These are phyloP conservation scores for Ameiurus melas DNA, from an alignment of 2,113 vertebrate genomes.

Conservation along the genomic window DNA sequence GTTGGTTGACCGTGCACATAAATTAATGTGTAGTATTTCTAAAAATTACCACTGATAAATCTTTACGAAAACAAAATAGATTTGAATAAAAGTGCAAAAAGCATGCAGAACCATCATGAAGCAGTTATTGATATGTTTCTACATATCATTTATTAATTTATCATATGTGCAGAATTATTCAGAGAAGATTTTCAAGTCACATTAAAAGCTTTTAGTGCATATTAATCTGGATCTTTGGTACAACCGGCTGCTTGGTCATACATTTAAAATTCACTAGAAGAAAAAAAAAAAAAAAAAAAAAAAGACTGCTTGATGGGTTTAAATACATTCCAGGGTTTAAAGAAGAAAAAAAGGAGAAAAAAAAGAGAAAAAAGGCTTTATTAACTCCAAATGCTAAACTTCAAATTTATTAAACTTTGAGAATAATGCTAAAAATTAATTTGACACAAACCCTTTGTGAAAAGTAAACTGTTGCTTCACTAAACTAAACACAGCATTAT, in stretches of 20 bases:
- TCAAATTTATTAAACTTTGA: conserved; percentile 48
- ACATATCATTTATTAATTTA: conserved; percentile 59
- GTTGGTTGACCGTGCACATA: conserved; percentile 57
- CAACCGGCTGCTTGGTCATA: conserved; percentile 72
- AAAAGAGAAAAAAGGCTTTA: conserved; percentile 38
- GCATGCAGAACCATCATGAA: conserved; percentile 65
- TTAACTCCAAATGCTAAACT: conserved; percentile 28
- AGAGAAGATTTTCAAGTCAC: conserved; percentile 57
- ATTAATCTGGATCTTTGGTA: conserved; percentile 72
- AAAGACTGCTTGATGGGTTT: conserved; percentile 53
- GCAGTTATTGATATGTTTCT: conserved; percentile 66
- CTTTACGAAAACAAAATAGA: conserved; percentile 60
- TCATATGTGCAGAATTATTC: conserved; percentile 57
- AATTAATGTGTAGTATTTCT: conserved; percentile 57
- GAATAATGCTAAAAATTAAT: conserved; percentile 45
- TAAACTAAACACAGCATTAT: conserved; percentile 61
- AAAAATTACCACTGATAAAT: conserved; percentile 51
- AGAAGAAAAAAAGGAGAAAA: too few relatives aligned
- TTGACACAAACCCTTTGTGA: conserved; percentile 29
- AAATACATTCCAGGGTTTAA: conserved; percentile 24
- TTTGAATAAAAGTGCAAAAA: conserved; percentile 68
- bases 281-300: not conserved
- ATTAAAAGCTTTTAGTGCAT: conserved; percentile 66
- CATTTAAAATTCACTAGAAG: conserved; percentile 56
- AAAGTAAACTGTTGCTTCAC: conserved; percentile 29